phyloP scores from a whole-genome alignment of 2,113 vertebrate species.

The Seriola rivoliana region DNA sequence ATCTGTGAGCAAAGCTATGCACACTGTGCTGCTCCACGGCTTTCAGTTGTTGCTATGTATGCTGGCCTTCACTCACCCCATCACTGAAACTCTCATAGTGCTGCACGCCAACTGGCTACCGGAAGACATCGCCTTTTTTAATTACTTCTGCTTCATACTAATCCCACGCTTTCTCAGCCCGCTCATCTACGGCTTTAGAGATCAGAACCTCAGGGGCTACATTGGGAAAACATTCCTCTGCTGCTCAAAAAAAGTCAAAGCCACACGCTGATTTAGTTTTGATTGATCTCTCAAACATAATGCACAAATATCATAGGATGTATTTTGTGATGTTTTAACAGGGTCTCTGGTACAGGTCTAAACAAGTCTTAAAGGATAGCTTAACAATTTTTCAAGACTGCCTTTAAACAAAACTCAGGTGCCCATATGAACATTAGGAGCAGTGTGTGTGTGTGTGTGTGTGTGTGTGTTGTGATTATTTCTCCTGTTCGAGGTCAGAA shows the following conservation, averaged over 20 bases:
- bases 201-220: constrained; percentile 71
- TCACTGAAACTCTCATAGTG: constrained; percentile 69
- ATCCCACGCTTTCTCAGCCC: constrained; percentile 84
- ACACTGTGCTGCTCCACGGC: constrained; percentile 83
- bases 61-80: constrained; percentile 78
- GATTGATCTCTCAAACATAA: background rate
- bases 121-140: constrained; percentile 73
- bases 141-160: constrained; percentile 80
- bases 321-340: background rate
- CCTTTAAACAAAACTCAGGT: too few relatives aligned
- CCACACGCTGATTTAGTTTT: constrained; percentile 7
- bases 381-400: background rate
- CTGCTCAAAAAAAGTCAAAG: constrained; percentile 33
- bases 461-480: too few relatives aligned
- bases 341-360: background rate
- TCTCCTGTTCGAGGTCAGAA: too few relatives aligned
- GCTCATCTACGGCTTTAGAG: constrained; percentile 84
- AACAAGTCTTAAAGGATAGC: background rate
- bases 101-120: constrained; percentile 26
- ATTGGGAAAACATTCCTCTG: constrained; percentile 61
- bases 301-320: background rate
- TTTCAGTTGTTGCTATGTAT: constrained; percentile 82
- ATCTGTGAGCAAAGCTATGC: constrained; percentile 79
- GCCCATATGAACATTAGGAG: too few relatives aligned
- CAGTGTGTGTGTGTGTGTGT: too few relatives aligned